phyloP scores from a whole-genome alignment of 1,140 invertebrate species.

The Pseudomyrmex pallidus region DNA sequence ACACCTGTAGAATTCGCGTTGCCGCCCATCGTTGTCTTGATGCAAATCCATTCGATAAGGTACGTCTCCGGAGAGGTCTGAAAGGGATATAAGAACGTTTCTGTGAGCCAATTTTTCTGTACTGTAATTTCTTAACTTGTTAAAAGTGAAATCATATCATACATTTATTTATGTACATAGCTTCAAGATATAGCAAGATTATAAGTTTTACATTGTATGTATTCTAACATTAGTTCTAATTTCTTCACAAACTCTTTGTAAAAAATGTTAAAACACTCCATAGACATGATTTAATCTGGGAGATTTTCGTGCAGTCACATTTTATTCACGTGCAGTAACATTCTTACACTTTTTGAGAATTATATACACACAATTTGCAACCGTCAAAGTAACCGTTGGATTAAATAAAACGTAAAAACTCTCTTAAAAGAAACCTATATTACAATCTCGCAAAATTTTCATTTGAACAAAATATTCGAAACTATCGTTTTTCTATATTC shows the following conservation, averaged over 20 bases:
- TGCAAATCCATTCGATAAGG: neutral
- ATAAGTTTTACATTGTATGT: too few species aligned
- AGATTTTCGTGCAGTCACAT: neutral
- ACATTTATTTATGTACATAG: neutral
- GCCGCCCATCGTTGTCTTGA: neutral
- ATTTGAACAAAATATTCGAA: too few species aligned
- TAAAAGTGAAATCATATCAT: neutral
- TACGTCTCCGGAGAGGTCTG: constrained; percentile 4
- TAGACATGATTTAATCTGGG: neutral
- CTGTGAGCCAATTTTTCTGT: neutral
- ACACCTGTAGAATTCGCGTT: constrained; percentile 38
- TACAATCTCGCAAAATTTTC: too few species aligned
- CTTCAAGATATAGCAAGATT: too few species aligned
- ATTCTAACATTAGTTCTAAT: neutral
- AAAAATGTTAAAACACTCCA: neutral
- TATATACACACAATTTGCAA: neutral
- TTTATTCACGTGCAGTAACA: constrained; percentile 26
- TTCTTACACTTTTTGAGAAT: constrained; percentile 1
- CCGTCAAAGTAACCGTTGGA: neutral
- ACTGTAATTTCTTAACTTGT: too few species aligned
- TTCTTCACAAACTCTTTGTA: neutral
- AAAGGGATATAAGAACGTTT: constrained; percentile 39
- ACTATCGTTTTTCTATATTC: too few species aligned
- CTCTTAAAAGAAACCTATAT: neutral
- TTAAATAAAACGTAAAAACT: neutral